These are phyloP conservation scores for Rhabdornis inornatus DNA, from an alignment of 2,113 vertebrate species.

Conservation along the genomic window DNA sequence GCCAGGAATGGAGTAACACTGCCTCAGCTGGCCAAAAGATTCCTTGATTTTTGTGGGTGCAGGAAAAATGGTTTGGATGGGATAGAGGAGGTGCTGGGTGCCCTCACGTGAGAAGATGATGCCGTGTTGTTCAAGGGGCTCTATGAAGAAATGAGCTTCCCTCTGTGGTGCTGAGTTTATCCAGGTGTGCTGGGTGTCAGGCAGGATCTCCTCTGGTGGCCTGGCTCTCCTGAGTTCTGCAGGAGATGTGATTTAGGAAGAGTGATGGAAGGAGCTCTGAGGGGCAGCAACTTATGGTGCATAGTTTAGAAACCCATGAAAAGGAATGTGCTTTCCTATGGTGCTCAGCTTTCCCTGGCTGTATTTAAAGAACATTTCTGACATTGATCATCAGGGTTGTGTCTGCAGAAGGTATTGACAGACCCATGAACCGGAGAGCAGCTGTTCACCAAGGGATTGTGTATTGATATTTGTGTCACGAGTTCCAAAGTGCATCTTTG, in stretches of 20 bases:
- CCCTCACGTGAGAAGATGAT: neutral
- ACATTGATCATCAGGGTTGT: neutral
- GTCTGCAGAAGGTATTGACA: neutral
- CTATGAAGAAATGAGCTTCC: neutral
- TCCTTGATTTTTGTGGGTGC: neutral
- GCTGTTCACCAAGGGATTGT: neutral
- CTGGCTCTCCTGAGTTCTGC: fast-evolving
- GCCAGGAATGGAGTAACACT: neutral
- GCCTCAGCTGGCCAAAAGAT: neutral
- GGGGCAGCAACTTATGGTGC: neutral
- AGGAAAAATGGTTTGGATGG: neutral
- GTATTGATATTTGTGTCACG: neutral
- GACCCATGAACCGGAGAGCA: neutral
- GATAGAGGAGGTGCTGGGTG: neutral
- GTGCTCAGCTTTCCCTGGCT: neutral
- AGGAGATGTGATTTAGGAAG: neutral
- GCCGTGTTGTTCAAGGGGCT: fast-evolving
- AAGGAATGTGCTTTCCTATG: fast-evolving
- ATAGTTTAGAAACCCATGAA: neutral
- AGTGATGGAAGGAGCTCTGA: fast-evolving
- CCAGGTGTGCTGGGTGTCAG: neutral
- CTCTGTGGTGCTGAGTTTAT: fast-evolving
- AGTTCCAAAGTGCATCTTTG: neutral
- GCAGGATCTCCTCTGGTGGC: neutral
- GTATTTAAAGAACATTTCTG: neutral